Base-by-base conservation (phyloP, 2,888 invertebrate species). In the Stenodema calcarata region DNA sequence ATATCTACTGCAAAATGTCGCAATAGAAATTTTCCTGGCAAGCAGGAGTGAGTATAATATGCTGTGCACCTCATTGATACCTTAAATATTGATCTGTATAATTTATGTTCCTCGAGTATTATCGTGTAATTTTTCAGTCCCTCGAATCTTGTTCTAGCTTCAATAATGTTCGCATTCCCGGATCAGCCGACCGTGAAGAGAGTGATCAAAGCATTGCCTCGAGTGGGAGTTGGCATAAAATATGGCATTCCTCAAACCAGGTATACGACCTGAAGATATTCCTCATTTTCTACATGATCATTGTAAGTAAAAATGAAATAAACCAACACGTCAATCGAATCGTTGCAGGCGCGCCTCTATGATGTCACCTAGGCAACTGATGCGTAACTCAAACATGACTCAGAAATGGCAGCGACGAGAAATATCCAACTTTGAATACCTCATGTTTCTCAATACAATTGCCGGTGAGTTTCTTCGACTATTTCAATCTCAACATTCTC, bases 361-460 rank as follows among this genome's bases (percentile, higher is more conserved):
- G 95, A 99, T 99, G 97, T 97, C 99, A 0, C 98, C 99, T 0
- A 94, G 99, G 16, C 99, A 99, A 92, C 94, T 99, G 90, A 99
- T 99, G 97, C 95, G 99, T 90, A 97, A 98, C 93, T 99, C 99
- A 30, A 99, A 99, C 92, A 99, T 99, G 99, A 99, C 99, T 78
- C 98, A 98, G 92, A 97, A 98, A 92, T 99, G 99, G 99, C 99
- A 99, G 92, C 94, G 99, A 30, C 93, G 99, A 73, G 99, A 99
- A 92, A 99, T 99, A 90, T 98, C 99, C 88, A 99, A 99, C 93
- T 99, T 99, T 92, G 99, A 99, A 92, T 99, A 99, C 92, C 94
- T 99, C 90, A 99, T 99, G 99, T 99, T 99, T 93, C 95, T 99
- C 89, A 99, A 99, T 92, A 99, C 99, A 23, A 99, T 99, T 89